phyloP scores from a whole-genome alignment of 2,113 vertebrate genomes.

The Tor tambroides region DNA sequence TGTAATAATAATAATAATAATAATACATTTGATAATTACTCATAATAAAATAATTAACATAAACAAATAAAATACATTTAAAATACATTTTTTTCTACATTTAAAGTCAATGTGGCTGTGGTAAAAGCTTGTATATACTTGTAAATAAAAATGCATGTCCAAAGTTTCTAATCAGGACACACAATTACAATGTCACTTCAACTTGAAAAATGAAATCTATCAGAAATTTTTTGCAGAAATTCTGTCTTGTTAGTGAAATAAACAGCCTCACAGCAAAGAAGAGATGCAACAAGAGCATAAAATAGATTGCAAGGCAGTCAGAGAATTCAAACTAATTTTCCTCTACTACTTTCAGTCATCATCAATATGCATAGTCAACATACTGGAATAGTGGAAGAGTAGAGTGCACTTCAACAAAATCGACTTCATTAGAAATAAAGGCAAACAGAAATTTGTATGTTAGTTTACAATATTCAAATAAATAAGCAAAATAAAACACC shows the following conservation, averaged over 20 bases:
- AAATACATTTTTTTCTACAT: not conserved
- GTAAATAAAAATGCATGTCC: too few relatives aligned
- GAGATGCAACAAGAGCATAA: not conserved
- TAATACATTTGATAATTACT: not conserved
- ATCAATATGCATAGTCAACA: not conserved
- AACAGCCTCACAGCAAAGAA: not conserved
- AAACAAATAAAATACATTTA: not conserved
- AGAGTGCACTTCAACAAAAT: not conserved
- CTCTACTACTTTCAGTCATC: not conserved
- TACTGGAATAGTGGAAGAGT: not conserved
- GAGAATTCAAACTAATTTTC: not conserved
- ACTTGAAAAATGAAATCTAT: not conserved
- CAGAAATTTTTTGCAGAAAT: not conserved
- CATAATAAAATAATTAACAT: not conserved
- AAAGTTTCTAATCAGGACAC: too few relatives aligned
- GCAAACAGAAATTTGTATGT: not conserved
- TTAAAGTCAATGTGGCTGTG: not conserved
- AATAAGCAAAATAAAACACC: not conserved
- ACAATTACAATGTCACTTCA: too few relatives aligned
- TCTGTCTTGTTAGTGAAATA: not conserved
- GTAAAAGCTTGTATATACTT: too few relatives aligned
- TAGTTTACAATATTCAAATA: not conserved
- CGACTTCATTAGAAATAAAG: not conserved
- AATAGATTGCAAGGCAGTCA: not conserved
- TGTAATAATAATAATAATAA: too few relatives aligned